Percentiles rank a stretch among this genome's conserved stretches.
Conservation (phyloP, 2,888 invertebrate genomes). For the Harpalus rufipes region DNA sequence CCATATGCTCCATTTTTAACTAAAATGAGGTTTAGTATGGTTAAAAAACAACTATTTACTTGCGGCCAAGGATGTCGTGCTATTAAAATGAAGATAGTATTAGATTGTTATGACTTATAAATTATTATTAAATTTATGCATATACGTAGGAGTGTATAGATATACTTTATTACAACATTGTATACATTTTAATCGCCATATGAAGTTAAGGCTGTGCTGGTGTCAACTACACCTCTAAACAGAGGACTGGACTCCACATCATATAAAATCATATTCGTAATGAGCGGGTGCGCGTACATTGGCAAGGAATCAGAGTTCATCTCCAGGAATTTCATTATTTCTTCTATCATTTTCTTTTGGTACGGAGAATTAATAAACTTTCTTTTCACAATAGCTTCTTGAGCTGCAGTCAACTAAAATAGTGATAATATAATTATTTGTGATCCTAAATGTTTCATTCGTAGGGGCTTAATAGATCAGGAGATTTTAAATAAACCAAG, state of each 20-base stretch:
- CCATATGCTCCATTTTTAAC: too few species aligned
- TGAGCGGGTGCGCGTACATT: conserved; percentile 75
- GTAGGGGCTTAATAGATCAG: too few species aligned
- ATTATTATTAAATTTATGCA: too few species aligned
- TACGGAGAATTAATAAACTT: conserved; percentile 72
- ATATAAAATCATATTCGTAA: conserved; percentile 72
- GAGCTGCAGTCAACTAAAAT: conserved; percentile 71
- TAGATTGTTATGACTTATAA: too few species aligned
- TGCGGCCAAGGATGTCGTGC: too few species aligned
- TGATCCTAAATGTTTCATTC: too few species aligned
- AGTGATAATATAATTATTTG: too few species aligned
- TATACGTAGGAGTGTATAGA: too few species aligned
- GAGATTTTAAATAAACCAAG: too few species aligned
- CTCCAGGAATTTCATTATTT: conserved; percentile 72
- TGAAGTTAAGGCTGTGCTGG: background rate
- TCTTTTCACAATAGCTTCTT: conserved; percentile 71
- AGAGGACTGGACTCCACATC: conserved; percentile 74
- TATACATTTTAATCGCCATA: background rate
- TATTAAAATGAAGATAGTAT: too few species aligned
- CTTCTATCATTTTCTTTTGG: conserved; percentile 72
- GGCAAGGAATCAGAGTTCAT: conserved; percentile 71
- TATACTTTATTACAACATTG: background rate
- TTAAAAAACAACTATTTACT: too few species aligned
- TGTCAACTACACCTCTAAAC: conserved; percentile 69
- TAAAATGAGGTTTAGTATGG: too few species aligned